Conservation (phyloP, 2,888 invertebrate genomes). For the Hemaris fuciformis region DNA sequence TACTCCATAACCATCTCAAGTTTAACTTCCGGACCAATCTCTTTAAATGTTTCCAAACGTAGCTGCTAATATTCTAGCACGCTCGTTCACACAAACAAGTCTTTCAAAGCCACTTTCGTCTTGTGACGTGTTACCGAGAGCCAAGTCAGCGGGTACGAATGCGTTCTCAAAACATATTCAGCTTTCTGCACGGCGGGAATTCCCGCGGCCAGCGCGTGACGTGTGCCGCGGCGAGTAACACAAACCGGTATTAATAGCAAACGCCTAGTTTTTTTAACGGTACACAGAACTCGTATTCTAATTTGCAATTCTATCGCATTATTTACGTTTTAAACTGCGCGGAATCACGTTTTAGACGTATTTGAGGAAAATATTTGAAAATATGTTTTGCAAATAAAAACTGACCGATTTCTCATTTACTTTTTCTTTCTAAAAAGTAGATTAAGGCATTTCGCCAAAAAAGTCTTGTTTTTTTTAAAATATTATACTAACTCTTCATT, state of each 20-base stretch:
- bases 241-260: constrained; percentile 37
- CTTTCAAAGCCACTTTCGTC: no score
- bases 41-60: no score
- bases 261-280: constrained; percentile 41
- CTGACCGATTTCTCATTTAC: no score
- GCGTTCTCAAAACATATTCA: constrained; percentile 5
- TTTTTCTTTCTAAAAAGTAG: no score
- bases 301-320: not conserved
- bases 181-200: constrained; percentile 61
- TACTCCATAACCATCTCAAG: no score
- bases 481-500: no score
- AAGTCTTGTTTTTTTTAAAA: no score
- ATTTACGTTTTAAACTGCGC: not conserved
- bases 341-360: not conserved
- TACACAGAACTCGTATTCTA: constrained; percentile 14
- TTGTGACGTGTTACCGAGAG: no score
- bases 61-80: no score
- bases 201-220: constrained; percentile 42
- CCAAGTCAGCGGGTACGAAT: not conserved
- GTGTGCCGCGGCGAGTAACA: constrained; percentile 37
- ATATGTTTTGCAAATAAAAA: not conserved
- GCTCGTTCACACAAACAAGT: no score
- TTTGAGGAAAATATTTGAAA: not conserved
- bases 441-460: no score
- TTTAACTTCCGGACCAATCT: no score